These are phyloP conservation scores for Belonocnema kinseyi DNA, from an alignment of 1,140 invertebrate genomes.

Conservation along the genomic window DNA sequence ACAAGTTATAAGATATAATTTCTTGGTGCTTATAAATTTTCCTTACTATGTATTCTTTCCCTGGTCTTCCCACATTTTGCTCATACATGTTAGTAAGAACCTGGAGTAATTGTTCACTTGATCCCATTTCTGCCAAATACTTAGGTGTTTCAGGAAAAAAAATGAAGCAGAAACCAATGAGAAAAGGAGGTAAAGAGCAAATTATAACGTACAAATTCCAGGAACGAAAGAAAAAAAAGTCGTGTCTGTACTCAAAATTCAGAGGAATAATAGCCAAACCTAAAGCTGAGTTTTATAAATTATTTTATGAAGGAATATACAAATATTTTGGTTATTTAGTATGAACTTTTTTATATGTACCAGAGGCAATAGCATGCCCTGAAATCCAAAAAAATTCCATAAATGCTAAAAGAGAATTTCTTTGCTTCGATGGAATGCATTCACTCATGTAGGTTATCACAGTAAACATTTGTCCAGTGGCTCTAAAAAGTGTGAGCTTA, in stretches of 20 bases:
- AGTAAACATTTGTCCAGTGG: conserved; percentile 77
- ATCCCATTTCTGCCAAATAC: conserved; percentile 74
- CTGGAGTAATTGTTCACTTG: conserved; percentile 73
- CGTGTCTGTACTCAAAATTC: conserved; percentile 60
- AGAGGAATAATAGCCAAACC: conserved; percentile 43
- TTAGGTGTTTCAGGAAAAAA: conserved; percentile 75
- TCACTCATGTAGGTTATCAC: conserved; percentile 79
- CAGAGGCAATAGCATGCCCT: conserved; percentile 26
- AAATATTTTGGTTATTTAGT: conserved; percentile 45
- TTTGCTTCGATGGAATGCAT: conserved; percentile 76
- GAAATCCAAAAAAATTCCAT: conserved; percentile 78
- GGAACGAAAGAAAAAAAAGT: conserved; percentile 70
- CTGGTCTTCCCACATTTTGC: conserved; percentile 74
- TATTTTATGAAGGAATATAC: not conserved
- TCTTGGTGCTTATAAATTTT: not conserved
- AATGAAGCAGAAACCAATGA: conserved; percentile 58
- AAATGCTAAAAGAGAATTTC: conserved; percentile 77
- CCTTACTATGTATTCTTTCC: conserved; percentile 73
- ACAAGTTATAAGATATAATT: not conserved
- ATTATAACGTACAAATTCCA: conserved; percentile 74
- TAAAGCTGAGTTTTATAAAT: not conserved
- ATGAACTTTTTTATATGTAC: not conserved
- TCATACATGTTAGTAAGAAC: conserved; percentile 77
- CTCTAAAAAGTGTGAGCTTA: conserved; percentile 64
- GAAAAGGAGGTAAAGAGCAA: conserved; percentile 51